Percentiles rank a stretch among this genome's conserved stretches.
These are phyloP conservation scores for Neuroterus valhalla DNA, from an alignment of 1,140 invertebrate species.

Conservation along the genomic window DNA sequence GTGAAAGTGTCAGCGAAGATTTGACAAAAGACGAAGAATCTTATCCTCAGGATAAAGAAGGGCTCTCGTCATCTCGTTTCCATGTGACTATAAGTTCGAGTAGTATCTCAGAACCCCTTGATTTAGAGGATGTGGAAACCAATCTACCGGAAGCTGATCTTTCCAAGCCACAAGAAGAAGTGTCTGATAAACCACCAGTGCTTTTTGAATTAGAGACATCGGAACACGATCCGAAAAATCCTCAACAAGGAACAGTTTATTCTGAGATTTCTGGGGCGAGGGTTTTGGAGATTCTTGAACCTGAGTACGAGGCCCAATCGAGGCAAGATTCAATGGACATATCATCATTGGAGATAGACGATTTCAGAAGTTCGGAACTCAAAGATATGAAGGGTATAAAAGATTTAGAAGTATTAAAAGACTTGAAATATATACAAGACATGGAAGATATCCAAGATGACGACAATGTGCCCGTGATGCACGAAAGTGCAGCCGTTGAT, in stretches of 20 bases:
- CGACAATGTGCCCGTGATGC: conserved; percentile 52
- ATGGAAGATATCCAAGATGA: conserved; percentile 52
- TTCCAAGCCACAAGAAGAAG: conserved; percentile 47
- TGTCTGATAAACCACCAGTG: conserved; percentile 47
- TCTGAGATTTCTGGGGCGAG: conserved; percentile 64
- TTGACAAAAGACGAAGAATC: conserved; percentile 68
- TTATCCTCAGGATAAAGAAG: conserved; percentile 57
- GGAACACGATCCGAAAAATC: conserved; percentile 3
- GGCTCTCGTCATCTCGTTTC: conserved; percentile 33
- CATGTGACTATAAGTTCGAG: conserved; percentile 69
- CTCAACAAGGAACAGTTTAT: conserved; percentile 49
- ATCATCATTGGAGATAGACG: conserved; percentile 67
- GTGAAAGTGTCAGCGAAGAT: conserved; percentile 65
- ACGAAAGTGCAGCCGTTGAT: conserved; percentile 63
- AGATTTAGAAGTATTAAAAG: not conserved
- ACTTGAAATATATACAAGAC: conserved; percentile 41
- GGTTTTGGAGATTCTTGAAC: conserved; percentile 69
- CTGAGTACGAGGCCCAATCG: conserved; percentile 51
- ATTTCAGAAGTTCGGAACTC: conserved; percentile 48
- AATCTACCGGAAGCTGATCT: conserved; percentile 50
- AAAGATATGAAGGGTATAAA: not conserved
- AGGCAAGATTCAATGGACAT: conserved; percentile 67
- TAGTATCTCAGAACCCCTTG: conserved; percentile 68
- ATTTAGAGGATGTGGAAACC: conserved; percentile 59
- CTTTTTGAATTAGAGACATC: conserved; percentile 32